phyloP scores from a whole-genome alignment of 2,113 vertebrate genomes.

The Catharus minimus region DNA sequence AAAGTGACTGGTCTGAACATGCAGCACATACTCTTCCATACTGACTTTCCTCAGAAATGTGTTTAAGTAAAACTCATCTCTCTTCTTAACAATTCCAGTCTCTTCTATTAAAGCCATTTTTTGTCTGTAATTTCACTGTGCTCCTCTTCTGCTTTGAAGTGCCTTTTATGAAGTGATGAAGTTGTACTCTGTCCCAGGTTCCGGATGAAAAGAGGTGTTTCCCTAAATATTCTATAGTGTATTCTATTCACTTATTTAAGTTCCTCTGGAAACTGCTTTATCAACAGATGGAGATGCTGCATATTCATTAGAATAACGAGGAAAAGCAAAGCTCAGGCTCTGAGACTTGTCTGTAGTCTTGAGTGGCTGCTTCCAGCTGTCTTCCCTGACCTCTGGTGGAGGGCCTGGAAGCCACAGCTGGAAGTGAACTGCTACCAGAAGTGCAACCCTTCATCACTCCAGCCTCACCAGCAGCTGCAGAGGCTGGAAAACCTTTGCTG shows the following conservation, averaged over 20 bases:
- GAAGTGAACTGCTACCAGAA: background rate
- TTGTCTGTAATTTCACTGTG: background rate
- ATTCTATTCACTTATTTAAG: background rate
- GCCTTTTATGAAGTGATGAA: background rate
- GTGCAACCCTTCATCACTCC: background rate
- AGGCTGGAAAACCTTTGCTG: background rate
- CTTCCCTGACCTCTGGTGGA: constrained; percentile 41
- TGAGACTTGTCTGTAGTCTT: background rate
- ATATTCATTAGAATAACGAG: background rate
- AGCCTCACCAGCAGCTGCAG: background rate
- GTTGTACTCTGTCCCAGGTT: background rate
- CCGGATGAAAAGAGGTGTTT: background rate
- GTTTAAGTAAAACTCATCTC: background rate
- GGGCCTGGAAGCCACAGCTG: background rate
- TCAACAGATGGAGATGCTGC: background rate
- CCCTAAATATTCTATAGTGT: background rate
- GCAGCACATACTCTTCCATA: background rate
- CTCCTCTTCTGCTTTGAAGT: background rate
- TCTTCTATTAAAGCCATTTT: background rate
- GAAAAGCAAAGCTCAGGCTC: background rate
- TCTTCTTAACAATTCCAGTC: background rate
- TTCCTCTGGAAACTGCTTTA: background rate
- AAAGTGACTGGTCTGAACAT: background rate
- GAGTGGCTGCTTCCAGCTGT: background rate
- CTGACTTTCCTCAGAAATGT: background rate